Percentiles rank a stretch among this genome's conserved stretches.
Conservation (phyloP, 1,140 invertebrate genomes). For the Diachasmimorpha longicaudata region DNA sequence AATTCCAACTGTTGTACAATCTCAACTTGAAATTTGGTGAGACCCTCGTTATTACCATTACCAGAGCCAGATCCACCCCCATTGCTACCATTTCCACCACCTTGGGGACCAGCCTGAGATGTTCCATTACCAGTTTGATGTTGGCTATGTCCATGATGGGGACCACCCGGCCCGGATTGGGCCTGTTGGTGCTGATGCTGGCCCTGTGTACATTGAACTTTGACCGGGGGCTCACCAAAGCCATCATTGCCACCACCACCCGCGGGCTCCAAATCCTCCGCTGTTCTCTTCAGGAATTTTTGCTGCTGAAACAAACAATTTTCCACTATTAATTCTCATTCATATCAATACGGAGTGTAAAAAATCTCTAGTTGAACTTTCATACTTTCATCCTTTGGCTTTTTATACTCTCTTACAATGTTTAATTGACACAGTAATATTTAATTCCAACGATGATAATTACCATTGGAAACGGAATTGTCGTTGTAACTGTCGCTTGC, state of each 20-base stretch:
- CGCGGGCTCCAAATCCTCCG: slow-evolving; percentile 73
- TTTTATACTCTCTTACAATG: not conserved
- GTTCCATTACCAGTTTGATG: slow-evolving; percentile 51
- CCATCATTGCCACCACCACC: slow-evolving; percentile 59
- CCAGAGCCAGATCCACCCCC: slow-evolving; percentile 41
- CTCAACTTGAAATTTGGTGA: slow-evolving; percentile 87
- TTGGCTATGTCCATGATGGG: slow-evolving; percentile 51
- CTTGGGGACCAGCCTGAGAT: slow-evolving; percentile 43
- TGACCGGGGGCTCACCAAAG: slow-evolving; percentile 76
- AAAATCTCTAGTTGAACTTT: too few species aligned
- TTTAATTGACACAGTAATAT: not conserved
- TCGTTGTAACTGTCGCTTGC: not conserved
- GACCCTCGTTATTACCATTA: slow-evolving; percentile 63
- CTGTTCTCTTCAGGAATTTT: slow-evolving; percentile 78
- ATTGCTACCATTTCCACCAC: slow-evolving; percentile 44
- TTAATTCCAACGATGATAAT: not conserved
- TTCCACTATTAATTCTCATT: too few species aligned
- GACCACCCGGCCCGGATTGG: slow-evolving; percentile 41
- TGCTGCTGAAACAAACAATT: slow-evolving; percentile 73
- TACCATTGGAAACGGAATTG: not conserved
- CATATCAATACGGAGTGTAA: too few species aligned
- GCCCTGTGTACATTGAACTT: slow-evolving; percentile 74
- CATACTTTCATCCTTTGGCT: not conserved
- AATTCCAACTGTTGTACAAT: slow-evolving; percentile 90
- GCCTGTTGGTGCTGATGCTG: slow-evolving; percentile 52